These are phyloP conservation scores for Aramus guarauna DNA, from an alignment of 2,113 vertebrate genomes.

Conservation along the genomic window DNA sequence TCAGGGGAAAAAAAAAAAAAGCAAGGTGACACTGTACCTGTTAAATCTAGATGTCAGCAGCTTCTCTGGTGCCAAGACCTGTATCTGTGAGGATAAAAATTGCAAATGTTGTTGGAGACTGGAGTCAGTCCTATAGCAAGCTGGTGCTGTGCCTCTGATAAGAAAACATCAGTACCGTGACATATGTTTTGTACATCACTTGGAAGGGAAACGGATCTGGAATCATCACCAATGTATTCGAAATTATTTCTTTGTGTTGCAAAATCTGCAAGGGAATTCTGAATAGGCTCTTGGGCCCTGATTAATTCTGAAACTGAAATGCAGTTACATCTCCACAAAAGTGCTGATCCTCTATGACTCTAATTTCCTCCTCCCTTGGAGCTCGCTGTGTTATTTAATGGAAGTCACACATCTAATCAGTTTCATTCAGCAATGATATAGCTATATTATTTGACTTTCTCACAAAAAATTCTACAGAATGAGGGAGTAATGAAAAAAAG, in stretches of 20 bases:
- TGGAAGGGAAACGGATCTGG: not conserved
- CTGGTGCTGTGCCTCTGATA: not conserved
- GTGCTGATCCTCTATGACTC: conserved; percentile 4
- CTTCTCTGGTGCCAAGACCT: not conserved
- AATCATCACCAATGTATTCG: not conserved
- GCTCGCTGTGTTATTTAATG: not conserved
- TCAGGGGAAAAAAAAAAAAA: not conserved
- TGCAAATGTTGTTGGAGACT: not conserved
- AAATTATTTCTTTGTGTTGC: not conserved
- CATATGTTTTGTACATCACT: not conserved
- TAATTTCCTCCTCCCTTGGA: conserved; percentile 11
- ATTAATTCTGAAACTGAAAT: not conserved
- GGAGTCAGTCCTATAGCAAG: not conserved
- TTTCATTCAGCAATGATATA: not conserved
- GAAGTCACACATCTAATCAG: not conserved
- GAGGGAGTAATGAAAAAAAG: not conserved
- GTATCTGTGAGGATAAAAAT: not conserved
- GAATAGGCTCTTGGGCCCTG: not conserved
- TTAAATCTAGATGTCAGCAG: conserved; percentile 19
- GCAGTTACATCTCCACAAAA: not conserved
- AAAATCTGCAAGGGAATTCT: conserved; percentile 10
- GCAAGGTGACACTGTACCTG: conserved; percentile 15
- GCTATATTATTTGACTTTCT: not conserved
- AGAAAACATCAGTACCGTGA: not conserved
- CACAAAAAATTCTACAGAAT: not conserved